Base-by-base conservation (phyloP, 2,888 invertebrate genomes). In the Meganola albula region DNA sequence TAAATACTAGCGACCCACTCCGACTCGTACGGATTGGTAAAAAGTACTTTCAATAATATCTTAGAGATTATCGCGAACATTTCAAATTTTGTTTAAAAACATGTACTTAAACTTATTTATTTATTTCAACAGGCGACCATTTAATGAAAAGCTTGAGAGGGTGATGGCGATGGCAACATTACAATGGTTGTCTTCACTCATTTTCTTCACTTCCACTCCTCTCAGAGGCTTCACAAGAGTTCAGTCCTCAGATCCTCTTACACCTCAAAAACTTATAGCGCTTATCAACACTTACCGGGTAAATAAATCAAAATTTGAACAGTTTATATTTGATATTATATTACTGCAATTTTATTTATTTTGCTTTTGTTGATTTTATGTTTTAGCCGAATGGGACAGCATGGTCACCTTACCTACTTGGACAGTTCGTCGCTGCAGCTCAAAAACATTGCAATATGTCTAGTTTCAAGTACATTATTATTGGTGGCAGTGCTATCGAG, bases 381-480 rank as follows among this genome's bases (percentile, higher is more conserved):
- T 20, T 70, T 54, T 64, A 73, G 69, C 73, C 74, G 13, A 49
- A 56, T 23, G 53, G 44, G 26, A 69, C 73, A 4, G 67, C 60
- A n/a, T 74, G 67, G 60, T 63, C 68, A 34, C 70, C 72, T 31
- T 66, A 58, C 56, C 47, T 74, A 52, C 49, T 75, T 34, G 62
- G 60, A 25, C 63, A 65, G 55, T 74, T 76, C 44, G 34, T 73
- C 35, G 52, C 53, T 34, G 61, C 55, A 32, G 67, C 65, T 27
- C 63, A 64, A 52, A 62, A 64, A 38, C 53, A 58, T 40, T 71
- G 71, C 54, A 71, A 75, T 58, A 55, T 76, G 49, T 63, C 70
- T 27, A 67, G 58, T 38, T 74, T 76, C 56, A 66, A 58, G 56
- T 54, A 58, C 49, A 67, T 74, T 41, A 48, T 54, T 38, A 67